These are phyloP conservation scores for Carapus acus DNA, from an alignment of 2,797 vertebrate genomes.

Conservation along the genomic window DNA sequence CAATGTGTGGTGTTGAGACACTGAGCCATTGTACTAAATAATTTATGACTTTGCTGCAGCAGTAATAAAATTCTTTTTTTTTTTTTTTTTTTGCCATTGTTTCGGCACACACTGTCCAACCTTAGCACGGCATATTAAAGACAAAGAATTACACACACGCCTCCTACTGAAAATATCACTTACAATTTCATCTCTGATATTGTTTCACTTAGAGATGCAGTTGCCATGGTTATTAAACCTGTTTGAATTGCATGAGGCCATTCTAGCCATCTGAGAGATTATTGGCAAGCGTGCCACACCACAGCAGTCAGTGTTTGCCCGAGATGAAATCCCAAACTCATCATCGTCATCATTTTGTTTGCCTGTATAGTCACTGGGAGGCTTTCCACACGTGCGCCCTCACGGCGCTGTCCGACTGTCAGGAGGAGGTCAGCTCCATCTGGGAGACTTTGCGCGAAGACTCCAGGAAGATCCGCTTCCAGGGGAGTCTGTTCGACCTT, in stretches of 20 bases:
- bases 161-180: conserved; percentile 36
- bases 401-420: conserved; percentile 67
- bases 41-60: conserved; percentile 69
- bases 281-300: conserved; percentile 44
- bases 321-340: conserved; percentile 31
- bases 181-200: conserved; percentile 49
- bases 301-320: conserved; percentile 22
- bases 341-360: conserved; percentile 47
- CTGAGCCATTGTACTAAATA: conserved; percentile 64
- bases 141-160: conserved; percentile 48
- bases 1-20: conserved; percentile 60
- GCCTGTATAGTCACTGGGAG: conserved; percentile 76
- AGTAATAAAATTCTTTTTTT: conserved; percentile 64
- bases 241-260: conserved; percentile 44
- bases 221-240: conserved; percentile 64
- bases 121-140: conserved; percentile 27
- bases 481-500: conserved; percentile 75
- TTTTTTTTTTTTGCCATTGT: conserved; percentile 56
- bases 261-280: conserved; percentile 42
- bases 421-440: conserved; percentile 70
- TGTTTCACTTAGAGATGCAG: conserved; percentile 50
- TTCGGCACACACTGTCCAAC: conserved; percentile 37
- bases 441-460: conserved; percentile 76
- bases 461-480: conserved; percentile 74
- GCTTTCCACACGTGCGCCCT: conserved; percentile 74